Conservation (phyloP, 2,113 vertebrate species). For the Oreochromis niloticus region DNA sequence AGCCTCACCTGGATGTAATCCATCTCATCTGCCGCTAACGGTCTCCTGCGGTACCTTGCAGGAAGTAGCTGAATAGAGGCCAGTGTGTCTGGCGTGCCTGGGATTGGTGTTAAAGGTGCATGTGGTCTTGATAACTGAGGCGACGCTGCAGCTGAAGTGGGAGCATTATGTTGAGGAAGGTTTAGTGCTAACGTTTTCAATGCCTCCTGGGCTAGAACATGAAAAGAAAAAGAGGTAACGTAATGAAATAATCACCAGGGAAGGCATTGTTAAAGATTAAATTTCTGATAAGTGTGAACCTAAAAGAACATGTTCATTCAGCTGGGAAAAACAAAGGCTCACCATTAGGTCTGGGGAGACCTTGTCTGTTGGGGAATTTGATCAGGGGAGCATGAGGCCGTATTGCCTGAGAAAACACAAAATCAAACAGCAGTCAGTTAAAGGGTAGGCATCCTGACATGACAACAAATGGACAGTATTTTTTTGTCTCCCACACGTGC, state of each 20-base stretch:
- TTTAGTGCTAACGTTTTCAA: constrained; percentile 49
- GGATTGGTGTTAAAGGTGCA: constrained; percentile 30
- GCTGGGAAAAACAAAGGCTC: constrained; percentile 2
- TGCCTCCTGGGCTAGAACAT: constrained; percentile 55
- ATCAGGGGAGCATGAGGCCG: constrained; percentile 73
- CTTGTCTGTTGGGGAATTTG: constrained; percentile 72
- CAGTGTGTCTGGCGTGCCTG: constrained; percentile 64
- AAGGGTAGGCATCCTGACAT: neutral
- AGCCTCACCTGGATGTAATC: constrained; percentile 72
- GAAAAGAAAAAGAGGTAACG: neutral
- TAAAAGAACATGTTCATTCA: neutral
- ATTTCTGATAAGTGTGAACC: neutral
- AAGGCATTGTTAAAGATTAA: neutral
- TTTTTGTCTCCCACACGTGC: neutral
- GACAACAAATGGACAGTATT: neutral
- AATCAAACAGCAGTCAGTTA: neutral
- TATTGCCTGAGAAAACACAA: constrained; percentile 58
- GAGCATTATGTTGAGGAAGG: constrained; percentile 25
- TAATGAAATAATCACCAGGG: neutral
- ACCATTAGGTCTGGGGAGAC: constrained; percentile 61
- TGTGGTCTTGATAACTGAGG: constrained; percentile 36
- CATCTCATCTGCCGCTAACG: constrained; percentile 66
- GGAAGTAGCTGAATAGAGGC: constrained; percentile 63
- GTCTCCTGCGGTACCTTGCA: constrained; percentile 70
- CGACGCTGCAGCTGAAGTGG: neutral